These are phyloP conservation scores for Drosophila melanica DNA, from an alignment of 1,140 invertebrate species.

Conservation along the genomic window DNA sequence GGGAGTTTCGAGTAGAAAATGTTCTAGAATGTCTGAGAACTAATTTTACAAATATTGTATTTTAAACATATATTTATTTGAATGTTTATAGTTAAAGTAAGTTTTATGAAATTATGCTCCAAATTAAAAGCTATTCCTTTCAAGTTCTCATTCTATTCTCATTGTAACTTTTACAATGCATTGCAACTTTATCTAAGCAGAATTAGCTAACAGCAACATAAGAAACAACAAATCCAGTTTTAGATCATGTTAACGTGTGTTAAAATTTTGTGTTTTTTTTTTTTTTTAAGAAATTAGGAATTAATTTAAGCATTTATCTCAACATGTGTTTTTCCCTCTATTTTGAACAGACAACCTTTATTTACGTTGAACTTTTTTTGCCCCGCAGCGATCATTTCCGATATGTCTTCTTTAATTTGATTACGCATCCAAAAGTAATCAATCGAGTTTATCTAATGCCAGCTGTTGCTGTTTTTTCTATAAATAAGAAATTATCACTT, in stretches of 20 bases:
- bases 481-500: constrained; percentile 34
- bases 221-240: too few relatives aligned
- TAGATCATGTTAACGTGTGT: too few relatives aligned
- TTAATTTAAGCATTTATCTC: too few relatives aligned
- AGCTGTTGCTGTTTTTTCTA: constrained; percentile 1
- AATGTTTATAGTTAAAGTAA: too few relatives aligned
- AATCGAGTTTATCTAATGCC: not conserved
- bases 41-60: not conserved
- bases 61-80: not conserved
- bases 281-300: too few relatives aligned
- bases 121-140: too few relatives aligned
- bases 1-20: not conserved
- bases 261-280: too few relatives aligned
- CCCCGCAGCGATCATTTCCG: not conserved
- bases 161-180: too few relatives aligned
- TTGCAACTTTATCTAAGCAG: too few relatives aligned
- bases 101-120: too few relatives aligned
- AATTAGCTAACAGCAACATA: too few relatives aligned
- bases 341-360: not conserved
- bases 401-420: not conserved
- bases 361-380: not conserved
- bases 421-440: not conserved
- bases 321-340: not conserved
- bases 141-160: too few relatives aligned
- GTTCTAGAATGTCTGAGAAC: not conserved